Evolutionary conservation across 2,797 vertebrate species (phyloP).

Genomic region (Danio choprae): DNA sequence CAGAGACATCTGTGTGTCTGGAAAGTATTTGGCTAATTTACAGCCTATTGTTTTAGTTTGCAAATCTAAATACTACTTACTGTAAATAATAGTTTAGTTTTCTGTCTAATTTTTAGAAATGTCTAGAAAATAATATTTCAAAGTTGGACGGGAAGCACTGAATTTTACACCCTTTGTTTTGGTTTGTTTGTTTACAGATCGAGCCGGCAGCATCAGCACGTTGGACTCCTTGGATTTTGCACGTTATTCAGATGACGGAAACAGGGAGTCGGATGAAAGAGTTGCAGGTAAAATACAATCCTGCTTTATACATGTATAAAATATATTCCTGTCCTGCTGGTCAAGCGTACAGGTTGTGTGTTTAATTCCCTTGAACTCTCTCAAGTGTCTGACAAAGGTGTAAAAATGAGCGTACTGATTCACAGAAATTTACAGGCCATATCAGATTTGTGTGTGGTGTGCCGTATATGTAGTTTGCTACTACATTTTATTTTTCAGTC

Average conservation of each 20-base stretch:
- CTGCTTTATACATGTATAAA: too few species aligned
- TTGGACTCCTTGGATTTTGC: slow-evolving; percentile 99
- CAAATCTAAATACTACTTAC: slow-evolving; percentile 16
- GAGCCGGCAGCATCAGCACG: slow-evolving; percentile 97
- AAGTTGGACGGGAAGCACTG: background rate
- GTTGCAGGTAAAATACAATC: slow-evolving; percentile 88
- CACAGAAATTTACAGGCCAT: background rate
- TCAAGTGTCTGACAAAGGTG: too few species aligned
- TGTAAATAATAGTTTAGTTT: slow-evolving; percentile 1
- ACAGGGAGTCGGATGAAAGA: slow-evolving; percentile 94
- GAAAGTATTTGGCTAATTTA: background rate
- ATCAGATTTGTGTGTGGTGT: background rate
- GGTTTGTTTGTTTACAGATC: slow-evolving; percentile 79
- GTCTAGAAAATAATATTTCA: too few species aligned
- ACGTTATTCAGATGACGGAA: slow-evolving; percentile 98
- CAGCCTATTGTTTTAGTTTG: slow-evolving; percentile 14
- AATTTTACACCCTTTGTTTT: background rate
- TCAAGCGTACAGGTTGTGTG: background rate
- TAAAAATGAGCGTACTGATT: too few species aligned
- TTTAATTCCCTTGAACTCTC: background rate
- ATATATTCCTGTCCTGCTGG: background rate
- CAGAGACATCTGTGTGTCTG: background rate
- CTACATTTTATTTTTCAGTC: background rate
- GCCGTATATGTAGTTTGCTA: background rate
- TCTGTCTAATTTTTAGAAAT: background rate